A percentile compares a stretch with the other conserved stretches of the same genome.
phyloP scores from a whole-genome alignment of 2,113 vertebrate species.

The Engraulis encrasicolus region DNA sequence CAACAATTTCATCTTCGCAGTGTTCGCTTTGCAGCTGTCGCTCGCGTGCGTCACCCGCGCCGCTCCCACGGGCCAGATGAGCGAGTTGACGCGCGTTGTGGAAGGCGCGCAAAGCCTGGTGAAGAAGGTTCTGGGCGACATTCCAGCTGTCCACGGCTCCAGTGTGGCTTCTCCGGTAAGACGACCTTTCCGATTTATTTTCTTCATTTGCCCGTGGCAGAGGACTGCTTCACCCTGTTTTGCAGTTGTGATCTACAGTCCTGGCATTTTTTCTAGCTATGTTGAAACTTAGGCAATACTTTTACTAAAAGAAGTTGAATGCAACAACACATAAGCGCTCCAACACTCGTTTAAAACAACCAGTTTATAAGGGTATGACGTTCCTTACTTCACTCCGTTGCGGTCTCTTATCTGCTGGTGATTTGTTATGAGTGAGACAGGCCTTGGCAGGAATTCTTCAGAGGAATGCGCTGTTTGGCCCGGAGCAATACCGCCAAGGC shows the following conservation, averaged over 20 bases:
- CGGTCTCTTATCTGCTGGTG: neutral
- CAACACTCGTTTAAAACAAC: too few species aligned
- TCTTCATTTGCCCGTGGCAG: neutral
- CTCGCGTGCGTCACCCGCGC: conserved; percentile 54
- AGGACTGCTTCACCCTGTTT: neutral
- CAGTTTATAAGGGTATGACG: too few species aligned
- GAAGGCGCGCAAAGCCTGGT: conserved; percentile 73
- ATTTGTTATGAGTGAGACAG: neutral
- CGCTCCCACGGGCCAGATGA: neutral
- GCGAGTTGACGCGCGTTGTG: conserved; percentile 65
- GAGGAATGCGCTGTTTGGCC: neutral
- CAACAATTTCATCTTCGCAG: neutral
- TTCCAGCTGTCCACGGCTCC: conserved; percentile 51
- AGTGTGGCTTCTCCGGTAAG: conserved; percentile 49
- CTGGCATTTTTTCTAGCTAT: too few species aligned
- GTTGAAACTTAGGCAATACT: too few species aligned
- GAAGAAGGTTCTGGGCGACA: conserved; percentile 71
- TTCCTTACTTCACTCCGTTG: too few species aligned
- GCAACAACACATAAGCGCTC: too few species aligned
- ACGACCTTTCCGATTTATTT: neutral
- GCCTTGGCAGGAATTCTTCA: neutral
- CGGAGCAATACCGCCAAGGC: neutral
- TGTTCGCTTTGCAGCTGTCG: neutral
- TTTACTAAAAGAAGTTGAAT: too few species aligned
- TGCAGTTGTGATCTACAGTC: too few species aligned